Evolutionary conservation across 2,797 vertebrate species (phyloP).

Genomic region (Lepus townsendii): DNA sequence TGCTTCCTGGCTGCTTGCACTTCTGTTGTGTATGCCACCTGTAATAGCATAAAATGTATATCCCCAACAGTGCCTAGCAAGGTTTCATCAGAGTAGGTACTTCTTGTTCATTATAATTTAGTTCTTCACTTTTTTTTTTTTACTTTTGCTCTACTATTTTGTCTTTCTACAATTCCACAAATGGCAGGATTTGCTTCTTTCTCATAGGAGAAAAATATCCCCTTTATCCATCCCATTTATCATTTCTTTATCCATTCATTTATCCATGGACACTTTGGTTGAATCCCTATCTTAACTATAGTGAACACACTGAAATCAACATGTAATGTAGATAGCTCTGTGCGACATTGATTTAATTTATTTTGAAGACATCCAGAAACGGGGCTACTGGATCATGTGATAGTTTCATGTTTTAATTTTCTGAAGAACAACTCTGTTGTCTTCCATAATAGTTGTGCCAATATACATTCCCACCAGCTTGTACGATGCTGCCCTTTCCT

Average conservation of each 20-base stretch:
- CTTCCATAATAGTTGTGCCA: neutral
- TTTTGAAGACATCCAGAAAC: neutral
- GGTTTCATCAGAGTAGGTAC: neutral
- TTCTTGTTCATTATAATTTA: neutral
- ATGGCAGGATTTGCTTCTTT: neutral
- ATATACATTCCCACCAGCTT: neutral
- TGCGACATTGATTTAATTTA: neutral
- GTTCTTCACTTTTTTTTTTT: neutral
- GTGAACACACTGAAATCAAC: too few species aligned
- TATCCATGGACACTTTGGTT: neutral
- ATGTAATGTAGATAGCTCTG: neutral
- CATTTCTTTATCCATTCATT: neutral
- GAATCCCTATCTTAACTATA: neutral
- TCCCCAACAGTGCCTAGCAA: neutral
- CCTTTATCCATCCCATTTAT: neutral
- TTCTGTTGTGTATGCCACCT: neutral
- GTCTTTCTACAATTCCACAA: too few species aligned
- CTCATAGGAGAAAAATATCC: neutral
- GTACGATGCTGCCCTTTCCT: neutral
- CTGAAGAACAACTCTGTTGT: neutral
- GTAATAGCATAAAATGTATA: neutral
- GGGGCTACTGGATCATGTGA: neutral
- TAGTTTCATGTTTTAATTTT: neutral
- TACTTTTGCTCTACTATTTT: neutral
- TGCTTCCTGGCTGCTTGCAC: neutral